Evolutionary conservation across 2,113 vertebrate species (phyloP), one percentile per base, ranked within the genome.

Genomic region (Aegotheles bennettii): DNA sequence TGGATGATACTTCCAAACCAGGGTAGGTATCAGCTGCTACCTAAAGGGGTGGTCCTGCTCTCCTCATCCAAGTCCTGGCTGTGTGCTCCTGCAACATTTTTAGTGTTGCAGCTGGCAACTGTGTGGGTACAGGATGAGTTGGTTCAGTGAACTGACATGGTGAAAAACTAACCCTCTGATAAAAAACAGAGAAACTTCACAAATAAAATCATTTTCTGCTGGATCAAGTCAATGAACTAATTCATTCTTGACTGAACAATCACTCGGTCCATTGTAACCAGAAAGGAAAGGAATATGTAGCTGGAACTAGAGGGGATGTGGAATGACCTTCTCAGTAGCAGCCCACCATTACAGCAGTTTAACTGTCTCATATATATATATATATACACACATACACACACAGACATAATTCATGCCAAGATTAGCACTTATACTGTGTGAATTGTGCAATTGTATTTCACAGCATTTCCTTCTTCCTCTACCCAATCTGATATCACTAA

Each of bases 221-320:
- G 64, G 18, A 77, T 89, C 38, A 63, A 81, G 56, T 95, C 95
- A 95, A 91, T 76, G 84, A 96, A 84, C 16, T 51, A 86, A 94
- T 91, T 95, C 76, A 96, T 95, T 90, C 60, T 78, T 0, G 0
- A 47, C 64, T 71, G 68, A 92, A 81, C 64, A 87, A 92, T 89
- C 76, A 84, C 60, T 90, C 26, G 21, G 64, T 42, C 38, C 79
- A 59, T 48, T 93, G 80, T 84, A 89, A 79, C 7, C 36, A 85
- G 79, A 53, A 84, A 92, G 86, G 83, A 88, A 80, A 93, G 68
- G 68, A 74, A 7, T 26, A 78, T 7, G 42, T n/a, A 63, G 78
- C 54, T 93, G 64, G 42, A 81, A 84, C n/a, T 10, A 59, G 43
- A 83, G 53, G 64, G 59, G 63, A 93, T 51, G 57, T 29, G 13